phyloP scores from a whole-genome alignment of 1,140 invertebrate genomes.

The Bombus cullumanus region DNA sequence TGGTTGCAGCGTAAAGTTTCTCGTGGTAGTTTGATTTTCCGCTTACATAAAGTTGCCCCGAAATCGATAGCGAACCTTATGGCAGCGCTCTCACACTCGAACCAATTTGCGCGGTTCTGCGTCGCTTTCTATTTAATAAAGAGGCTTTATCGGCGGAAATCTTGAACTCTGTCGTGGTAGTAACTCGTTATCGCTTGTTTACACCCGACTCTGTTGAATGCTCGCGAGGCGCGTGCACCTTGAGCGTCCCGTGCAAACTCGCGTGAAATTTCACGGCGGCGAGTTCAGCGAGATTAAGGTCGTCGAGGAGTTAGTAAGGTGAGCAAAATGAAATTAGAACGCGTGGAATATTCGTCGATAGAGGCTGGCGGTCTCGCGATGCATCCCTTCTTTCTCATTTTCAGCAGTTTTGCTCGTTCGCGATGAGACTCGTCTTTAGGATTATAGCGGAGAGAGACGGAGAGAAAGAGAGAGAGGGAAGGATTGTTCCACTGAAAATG shows the following conservation, averaged over 20 bases:
- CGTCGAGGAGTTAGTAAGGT: slow-evolving; percentile 34
- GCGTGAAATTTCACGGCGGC: slow-evolving; percentile 57
- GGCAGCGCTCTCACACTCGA: background rate
- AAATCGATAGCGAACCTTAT: background rate
- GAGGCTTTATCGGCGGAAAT: slow-evolving; percentile 1
- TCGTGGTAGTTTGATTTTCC: background rate
- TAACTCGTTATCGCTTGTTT: slow-evolving; percentile 52
- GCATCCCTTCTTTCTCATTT: slow-evolving; percentile 37
- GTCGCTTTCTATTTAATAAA: background rate
- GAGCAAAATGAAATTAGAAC: slow-evolving; percentile 59
- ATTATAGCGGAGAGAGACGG: background rate
- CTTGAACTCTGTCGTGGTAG: slow-evolving; percentile 24
- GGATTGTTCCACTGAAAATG: slow-evolving; percentile 21
- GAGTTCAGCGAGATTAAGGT: slow-evolving; percentile 52
- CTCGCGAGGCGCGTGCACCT: slow-evolving; percentile 8
- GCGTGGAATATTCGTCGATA: slow-evolving; percentile 11
- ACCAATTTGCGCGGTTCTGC: background rate
- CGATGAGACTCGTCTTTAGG: slow-evolving; percentile 25
- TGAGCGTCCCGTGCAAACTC: background rate
- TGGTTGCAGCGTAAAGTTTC: background rate
- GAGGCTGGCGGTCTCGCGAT: background rate
- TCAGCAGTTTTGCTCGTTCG: slow-evolving; percentile 16
- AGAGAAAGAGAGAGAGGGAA: too few relatives aligned
- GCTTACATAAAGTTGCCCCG: background rate
- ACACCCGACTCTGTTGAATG: slow-evolving; percentile 5